Percentiles rank a stretch among this genome's conserved stretches.
Conservation (phyloP, 2,888 invertebrate species). For the Cacoxenus indagator region DNA sequence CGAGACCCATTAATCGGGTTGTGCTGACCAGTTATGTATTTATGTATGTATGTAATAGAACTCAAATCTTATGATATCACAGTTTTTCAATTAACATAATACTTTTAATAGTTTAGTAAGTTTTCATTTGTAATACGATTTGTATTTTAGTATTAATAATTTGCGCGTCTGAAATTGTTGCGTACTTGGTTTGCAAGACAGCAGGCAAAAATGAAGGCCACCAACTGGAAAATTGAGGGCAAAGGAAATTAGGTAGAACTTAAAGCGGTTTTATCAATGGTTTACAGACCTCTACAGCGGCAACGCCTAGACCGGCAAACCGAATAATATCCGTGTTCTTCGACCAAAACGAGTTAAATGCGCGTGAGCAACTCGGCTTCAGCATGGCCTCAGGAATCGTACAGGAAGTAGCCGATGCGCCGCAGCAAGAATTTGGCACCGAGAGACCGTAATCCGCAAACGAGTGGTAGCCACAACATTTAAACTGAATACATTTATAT, state of each 20-base stretch:
- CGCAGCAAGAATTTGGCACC: slow-evolving; percentile 64
- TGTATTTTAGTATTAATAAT: slow-evolving; percentile 70
- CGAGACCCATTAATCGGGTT: no score
- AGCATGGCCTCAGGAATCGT: slow-evolving; percentile 36
- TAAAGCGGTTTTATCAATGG: no score
- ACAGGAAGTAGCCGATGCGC: slow-evolving; percentile 52
- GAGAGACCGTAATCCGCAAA: slow-evolving; percentile 53
- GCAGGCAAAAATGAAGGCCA: slow-evolving; percentile 87
- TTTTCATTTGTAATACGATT: background rate
- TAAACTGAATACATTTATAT: slow-evolving; percentile 46
- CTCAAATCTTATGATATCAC: no score
- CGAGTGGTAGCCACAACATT: slow-evolving; percentile 62
- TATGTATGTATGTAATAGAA: no score
- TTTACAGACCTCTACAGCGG: slow-evolving; percentile 79
- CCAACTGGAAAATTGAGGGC: slow-evolving; percentile 65
- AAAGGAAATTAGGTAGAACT: background rate
- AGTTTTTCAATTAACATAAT: no score
- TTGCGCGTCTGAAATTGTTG: slow-evolving; percentile 81
- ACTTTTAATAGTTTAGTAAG: no score
- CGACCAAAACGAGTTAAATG: slow-evolving; percentile 69
- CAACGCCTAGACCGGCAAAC: slow-evolving; percentile 79
- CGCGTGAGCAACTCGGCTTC: slow-evolving; percentile 53
- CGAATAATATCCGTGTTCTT: slow-evolving; percentile 73
- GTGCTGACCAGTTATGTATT: no score
- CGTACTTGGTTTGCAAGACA: slow-evolving; percentile 89